Percentiles rank a stretch among this genome's conserved stretches.
Conservation (phyloP, 1,140 invertebrate species). For the Pseudoatta argentina region DNA sequence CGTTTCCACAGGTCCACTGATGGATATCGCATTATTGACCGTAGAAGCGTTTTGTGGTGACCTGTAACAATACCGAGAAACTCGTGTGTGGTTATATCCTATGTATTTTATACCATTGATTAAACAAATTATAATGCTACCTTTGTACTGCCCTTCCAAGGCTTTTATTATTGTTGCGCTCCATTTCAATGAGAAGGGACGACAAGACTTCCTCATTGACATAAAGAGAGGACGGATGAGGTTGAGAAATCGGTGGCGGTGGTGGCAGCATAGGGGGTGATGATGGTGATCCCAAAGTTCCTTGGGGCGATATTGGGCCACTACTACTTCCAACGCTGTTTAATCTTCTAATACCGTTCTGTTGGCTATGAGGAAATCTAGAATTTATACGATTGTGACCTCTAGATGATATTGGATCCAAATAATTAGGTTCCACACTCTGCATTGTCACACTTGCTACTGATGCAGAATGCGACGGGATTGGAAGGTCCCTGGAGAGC, state of each 20-base stretch:
- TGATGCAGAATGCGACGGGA: constrained; percentile 78
- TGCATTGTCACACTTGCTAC: constrained; percentile 82
- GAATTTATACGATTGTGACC: constrained; percentile 77
- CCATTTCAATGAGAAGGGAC: constrained; percentile 79
- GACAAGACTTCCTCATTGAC: constrained; percentile 83
- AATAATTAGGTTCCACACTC: constrained; percentile 84
- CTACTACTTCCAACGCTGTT: constrained; percentile 86
- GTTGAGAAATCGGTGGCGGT: constrained; percentile 74
- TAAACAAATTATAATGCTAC: constrained; percentile 64
- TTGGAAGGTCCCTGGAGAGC: constrained; percentile 82
- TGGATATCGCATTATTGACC: constrained; percentile 79
- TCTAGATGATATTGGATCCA: constrained; percentile 85
- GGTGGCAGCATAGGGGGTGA: constrained; percentile 82
- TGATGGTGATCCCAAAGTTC: constrained; percentile 85
- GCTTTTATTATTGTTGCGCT: constrained; percentile 85
- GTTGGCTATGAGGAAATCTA: constrained; percentile 84
- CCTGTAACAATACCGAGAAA: constrained; percentile 68
- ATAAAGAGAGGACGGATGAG: constrained; percentile 83
- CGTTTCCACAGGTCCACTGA: constrained; percentile 74
- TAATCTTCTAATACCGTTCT: constrained; percentile 84
- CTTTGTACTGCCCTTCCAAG: constrained; percentile 81
- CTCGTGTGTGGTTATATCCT: not conserved
- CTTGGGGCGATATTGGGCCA: constrained; percentile 87
- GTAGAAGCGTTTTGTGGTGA: constrained; percentile 71
- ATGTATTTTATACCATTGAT: not conserved